These are phyloP conservation scores for Stenolophus ochropezus DNA, from an alignment of 2,888 invertebrate species.

Conservation along the genomic window DNA sequence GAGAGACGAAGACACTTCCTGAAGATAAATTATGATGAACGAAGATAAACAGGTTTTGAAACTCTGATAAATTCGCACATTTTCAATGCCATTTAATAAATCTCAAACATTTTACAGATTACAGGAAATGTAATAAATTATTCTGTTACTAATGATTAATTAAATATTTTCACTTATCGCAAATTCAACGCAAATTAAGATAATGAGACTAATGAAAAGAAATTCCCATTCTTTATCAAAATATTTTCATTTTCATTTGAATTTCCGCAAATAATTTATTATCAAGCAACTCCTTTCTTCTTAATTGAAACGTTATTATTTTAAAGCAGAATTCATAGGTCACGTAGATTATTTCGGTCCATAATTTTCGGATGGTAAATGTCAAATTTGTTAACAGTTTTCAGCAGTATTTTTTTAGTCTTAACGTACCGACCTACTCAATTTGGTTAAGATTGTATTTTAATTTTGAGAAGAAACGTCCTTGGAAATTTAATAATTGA, in stretches of 20 bases:
- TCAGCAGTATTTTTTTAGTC: no score
- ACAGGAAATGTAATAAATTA: constrained; percentile 2
- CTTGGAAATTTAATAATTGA: no score
- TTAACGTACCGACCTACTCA: no score
- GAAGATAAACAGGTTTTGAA: constrained; percentile 9
- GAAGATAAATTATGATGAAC: constrained; percentile 22
- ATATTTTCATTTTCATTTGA: not conserved
- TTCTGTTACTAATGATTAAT: not conserved
- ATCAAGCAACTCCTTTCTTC: not conserved
- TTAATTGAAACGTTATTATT: no score
- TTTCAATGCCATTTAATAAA: constrained; percentile 20
- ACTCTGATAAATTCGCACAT: not conserved
- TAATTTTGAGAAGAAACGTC: no score
- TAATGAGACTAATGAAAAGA: not conserved
- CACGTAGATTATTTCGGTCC: no score
- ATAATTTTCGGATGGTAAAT: no score
- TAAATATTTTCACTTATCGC: not conserved
- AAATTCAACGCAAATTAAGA: not conserved
- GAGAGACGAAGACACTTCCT: constrained; percentile 4
- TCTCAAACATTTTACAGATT: not conserved
- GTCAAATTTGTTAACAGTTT: no score
- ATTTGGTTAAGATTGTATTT: no score
- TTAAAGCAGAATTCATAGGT: no score
- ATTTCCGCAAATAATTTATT: not conserved
- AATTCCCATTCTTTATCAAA: not conserved